phyloP scores from a whole-genome alignment of 2,113 vertebrate species.

The Eclectus roratus region DNA sequence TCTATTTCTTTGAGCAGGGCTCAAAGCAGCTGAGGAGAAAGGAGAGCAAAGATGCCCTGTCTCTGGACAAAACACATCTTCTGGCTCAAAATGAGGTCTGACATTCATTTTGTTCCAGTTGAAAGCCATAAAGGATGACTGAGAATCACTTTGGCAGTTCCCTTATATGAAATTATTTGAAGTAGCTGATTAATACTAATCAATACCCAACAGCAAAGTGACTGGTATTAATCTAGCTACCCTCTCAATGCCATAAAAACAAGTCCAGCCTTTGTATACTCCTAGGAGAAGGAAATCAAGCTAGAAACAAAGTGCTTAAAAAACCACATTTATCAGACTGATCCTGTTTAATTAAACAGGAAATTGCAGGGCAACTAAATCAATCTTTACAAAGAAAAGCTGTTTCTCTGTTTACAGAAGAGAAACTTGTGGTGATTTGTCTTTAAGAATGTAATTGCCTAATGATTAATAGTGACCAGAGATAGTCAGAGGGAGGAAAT shows the following conservation, averaged over 20 bases:
- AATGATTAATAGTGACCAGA: constrained; percentile 54
- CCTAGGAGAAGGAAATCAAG: background rate
- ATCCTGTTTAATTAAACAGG: constrained; percentile 68
- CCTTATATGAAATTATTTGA: background rate
- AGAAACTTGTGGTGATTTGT: constrained; percentile 55
- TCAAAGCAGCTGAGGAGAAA: background rate
- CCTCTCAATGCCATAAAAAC: background rate
- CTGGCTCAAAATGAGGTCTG: background rate
- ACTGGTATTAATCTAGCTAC: background rate
- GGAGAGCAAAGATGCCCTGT: background rate
- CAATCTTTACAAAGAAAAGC: constrained; percentile 59
- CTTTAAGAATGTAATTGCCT: constrained; percentile 54
- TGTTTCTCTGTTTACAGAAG: constrained; percentile 61
- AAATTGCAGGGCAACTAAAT: constrained; percentile 57
- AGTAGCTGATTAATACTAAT: background rate
- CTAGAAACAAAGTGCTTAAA: constrained; percentile 31
- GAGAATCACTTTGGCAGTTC: background rate
- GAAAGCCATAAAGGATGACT: background rate
- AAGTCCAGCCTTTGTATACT: background rate
- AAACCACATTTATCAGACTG: constrained; percentile 38
- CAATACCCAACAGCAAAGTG: background rate
- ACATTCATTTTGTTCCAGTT: background rate
- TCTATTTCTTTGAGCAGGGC: background rate
- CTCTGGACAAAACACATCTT: background rate
- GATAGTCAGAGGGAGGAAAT: constrained; percentile 5